Evolutionary conservation across 2,113 vertebrate species (phyloP), one percentile per base, ranked within the genome.

Genomic region (Sorex fumeus): DNA sequence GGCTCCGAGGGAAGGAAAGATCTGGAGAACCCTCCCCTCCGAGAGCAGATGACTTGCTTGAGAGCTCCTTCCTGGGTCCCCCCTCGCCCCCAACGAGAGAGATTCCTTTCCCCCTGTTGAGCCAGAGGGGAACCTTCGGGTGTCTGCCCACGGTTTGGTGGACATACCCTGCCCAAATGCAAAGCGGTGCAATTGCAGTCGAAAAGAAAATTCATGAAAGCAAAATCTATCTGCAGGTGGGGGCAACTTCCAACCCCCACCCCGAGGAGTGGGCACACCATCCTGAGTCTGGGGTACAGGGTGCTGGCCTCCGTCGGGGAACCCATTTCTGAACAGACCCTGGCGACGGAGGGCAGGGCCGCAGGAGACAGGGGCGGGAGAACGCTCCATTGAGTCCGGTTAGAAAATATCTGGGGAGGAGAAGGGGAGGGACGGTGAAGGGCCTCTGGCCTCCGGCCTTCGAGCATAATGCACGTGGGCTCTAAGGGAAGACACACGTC

Each of bases 391-490:
- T 69, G 1, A 28, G 43, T 10, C 84, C 47, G 28, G 2, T 23
- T 10, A 28, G 34, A 28, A 64, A 45, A 78, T 27, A 57, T 32
- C 36, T 34, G 47, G 28, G 30, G 8, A 4, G 43, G 8, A 9
- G 2, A 30, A 82, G 30, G 45, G 30, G 74, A 76, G 72, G 30
- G 28, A 80, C 18, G 84, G 15, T 93, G 87, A 93, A 91, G 62
- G 66, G 76, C 15, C 16, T 76, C n/a, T 77, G 64, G 71, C 25
- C 76, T 77, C 64, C 47, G 32, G 84, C 69, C 85, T 92, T 82
- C 32, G 50, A 62, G 95, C 89, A 64, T 28, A 62, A 89, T 13
- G 16, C 50, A 78, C 80, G 62, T 78, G 30, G 78, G 79, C n/a
- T 77, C 67, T 69, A 69, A 64, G 2, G 36, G 27, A 88, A 92